Conservation (phyloP, 2,888 invertebrate species). For the Aethes cnicana region DNA sequence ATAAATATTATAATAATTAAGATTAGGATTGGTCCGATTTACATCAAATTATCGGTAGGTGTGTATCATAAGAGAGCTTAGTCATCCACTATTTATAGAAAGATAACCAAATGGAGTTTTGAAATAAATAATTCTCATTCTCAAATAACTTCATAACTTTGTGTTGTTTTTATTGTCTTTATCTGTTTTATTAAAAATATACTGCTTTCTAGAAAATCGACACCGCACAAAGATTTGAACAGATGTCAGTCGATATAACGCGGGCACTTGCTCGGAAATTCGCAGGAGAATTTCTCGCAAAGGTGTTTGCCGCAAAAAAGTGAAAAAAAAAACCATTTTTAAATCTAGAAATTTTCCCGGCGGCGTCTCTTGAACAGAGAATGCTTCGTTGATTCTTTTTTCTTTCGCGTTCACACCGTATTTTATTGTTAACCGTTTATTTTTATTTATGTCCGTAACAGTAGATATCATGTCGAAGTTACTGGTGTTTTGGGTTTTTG, state of each 20-base stretch:
- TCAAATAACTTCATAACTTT: no score
- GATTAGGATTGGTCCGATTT: no score
- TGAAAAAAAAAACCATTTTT: neutral
- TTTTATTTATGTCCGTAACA: slow-evolving; percentile 1
- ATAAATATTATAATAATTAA: no score
- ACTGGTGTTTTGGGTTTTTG: neutral
- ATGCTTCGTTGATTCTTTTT: slow-evolving; percentile 7
- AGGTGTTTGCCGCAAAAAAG: slow-evolving; percentile 5
- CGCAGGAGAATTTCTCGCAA: neutral
- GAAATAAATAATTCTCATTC: no score
- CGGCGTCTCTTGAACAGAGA: neutral
- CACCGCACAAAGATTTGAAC: neutral
- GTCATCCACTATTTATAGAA: no score
- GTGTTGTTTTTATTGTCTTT: no score
- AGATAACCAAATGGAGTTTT: no score
- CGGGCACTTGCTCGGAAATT: neutral
- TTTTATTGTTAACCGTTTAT: slow-evolving; percentile 13
- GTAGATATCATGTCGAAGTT: neutral
- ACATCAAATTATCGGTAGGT: no score
- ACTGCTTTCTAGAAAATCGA: no score
- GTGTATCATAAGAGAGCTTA: no score
- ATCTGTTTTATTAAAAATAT: no score
- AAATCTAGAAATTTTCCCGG: slow-evolving; percentile 6
- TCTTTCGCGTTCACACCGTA: neutral
- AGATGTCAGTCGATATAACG: neutral